A percentile compares a stretch with the other conserved stretches of the same genome.
Conservation (phyloP, 2,797 vertebrate genomes). For the Centropyge bicolor region DNA sequence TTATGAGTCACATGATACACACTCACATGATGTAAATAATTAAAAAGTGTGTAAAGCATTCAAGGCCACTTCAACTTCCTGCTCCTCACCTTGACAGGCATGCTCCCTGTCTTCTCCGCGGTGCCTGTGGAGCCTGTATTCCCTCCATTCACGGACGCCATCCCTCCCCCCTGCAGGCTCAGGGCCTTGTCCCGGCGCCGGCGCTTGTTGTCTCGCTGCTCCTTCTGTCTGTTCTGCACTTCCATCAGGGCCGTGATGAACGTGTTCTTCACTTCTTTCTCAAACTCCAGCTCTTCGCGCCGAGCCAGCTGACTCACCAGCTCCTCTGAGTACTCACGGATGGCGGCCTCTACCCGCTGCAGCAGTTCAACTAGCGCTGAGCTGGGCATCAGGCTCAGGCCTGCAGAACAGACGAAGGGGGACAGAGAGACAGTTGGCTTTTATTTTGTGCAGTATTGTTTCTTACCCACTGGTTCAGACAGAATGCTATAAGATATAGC, state of each 20-base stretch:
- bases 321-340: slow-evolving; percentile 92
- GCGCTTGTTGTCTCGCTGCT: slow-evolving; percentile 92
- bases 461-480: background rate
- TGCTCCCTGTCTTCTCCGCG: slow-evolving; percentile 87
- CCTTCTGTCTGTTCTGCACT: slow-evolving; percentile 95
- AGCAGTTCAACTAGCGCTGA: slow-evolving; percentile 87
- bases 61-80: background rate
- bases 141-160: slow-evolving; percentile 29
- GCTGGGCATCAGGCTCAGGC: slow-evolving; percentile 89
- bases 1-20: background rate
- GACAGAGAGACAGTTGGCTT: background rate
- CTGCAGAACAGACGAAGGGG: slow-evolving; percentile 65
- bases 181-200: slow-evolving; percentile 91
- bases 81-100: slow-evolving; percentile 90
- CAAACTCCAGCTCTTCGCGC: slow-evolving; percentile 93
- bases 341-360: slow-evolving; percentile 88
- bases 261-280: slow-evolving; percentile 96
- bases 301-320: slow-evolving; percentile 93
- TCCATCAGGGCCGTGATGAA: slow-evolving; percentile 95
- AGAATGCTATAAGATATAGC: background rate
- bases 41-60: background rate
- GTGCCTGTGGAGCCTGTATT: slow-evolving; percentile 47
- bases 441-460: background rate
- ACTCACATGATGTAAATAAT: background rate
- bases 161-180: slow-evolving; percentile 86